These are phyloP conservation scores for Galeopterus variegatus DNA, from an alignment of 2,113 vertebrate genomes.

Conservation along the genomic window DNA sequence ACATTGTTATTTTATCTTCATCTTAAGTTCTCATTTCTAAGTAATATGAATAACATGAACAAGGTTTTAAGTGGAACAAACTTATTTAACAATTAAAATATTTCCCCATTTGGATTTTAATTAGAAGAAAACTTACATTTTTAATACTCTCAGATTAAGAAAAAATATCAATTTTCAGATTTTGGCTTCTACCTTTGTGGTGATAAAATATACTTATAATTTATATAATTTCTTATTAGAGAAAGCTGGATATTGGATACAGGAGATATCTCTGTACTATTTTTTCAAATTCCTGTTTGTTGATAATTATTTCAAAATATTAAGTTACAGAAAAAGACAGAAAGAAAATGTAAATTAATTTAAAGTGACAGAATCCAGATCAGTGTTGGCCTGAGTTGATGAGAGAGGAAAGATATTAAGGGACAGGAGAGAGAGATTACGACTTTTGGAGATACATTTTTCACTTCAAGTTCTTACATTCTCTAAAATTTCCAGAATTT, in stretches of 20 bases:
- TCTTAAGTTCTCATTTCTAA: not conserved
- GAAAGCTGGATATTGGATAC: not conserved
- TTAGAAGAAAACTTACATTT: not conserved
- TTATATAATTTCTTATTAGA: not conserved
- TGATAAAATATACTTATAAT: not conserved
- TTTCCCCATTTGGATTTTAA: slow-evolving; percentile 20
- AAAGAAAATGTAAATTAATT: not conserved
- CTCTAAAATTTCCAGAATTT: not conserved
- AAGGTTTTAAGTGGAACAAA: not conserved
- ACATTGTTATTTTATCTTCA: not conserved
- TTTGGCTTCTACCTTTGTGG: slow-evolving; percentile 19
- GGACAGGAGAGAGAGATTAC: too few species aligned
- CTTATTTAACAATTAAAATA: not conserved
- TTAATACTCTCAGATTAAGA: not conserved
- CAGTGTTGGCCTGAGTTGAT: not conserved
- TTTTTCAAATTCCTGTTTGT: too few species aligned
- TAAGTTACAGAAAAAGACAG: not conserved
- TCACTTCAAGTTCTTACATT: not conserved
- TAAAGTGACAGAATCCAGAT: not conserved
- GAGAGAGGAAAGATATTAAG: not conserved
- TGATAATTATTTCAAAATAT: too few species aligned
- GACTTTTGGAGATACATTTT: too few species aligned
- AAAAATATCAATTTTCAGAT: slow-evolving; percentile 10
- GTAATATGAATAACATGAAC: not conserved
- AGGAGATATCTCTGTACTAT: not conserved